phyloP scores from a whole-genome alignment of 2,797 vertebrate genomes.

The Zenarchopterus dispar region DNA sequence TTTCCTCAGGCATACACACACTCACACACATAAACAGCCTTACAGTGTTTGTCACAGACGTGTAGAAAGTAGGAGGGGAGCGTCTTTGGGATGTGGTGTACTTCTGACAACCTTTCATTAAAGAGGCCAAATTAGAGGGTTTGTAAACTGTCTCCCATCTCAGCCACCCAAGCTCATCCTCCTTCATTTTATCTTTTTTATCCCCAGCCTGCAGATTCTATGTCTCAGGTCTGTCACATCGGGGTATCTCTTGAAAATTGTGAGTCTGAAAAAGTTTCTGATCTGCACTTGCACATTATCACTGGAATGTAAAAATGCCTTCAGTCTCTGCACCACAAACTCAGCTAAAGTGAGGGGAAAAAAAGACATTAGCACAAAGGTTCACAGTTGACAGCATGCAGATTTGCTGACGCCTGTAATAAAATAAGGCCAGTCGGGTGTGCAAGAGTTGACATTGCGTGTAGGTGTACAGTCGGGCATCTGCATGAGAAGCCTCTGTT shows the following conservation, averaged over 20 bases:
- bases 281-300: constrained; percentile 67
- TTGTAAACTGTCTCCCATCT: constrained; percentile 48
- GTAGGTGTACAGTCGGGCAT: constrained; percentile 72
- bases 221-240: constrained; percentile 47
- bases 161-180: constrained; percentile 35
- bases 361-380: constrained; percentile 69
- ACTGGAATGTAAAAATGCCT: constrained; percentile 66
- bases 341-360: constrained; percentile 46
- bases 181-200: constrained; percentile 46
- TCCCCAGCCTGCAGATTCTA: constrained; percentile 38
- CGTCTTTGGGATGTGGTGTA: constrained; percentile 61
- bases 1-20: not conserved
- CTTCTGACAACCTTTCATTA: constrained; percentile 81
- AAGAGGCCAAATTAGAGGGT: constrained; percentile 75
- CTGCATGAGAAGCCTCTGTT: constrained; percentile 69
- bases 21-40: constrained; percentile 22
- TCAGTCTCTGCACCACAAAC: constrained; percentile 45
- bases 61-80: constrained; percentile 57
- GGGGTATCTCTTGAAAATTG: constrained; percentile 49
- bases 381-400: constrained; percentile 74
- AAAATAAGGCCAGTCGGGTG: constrained; percentile 74
- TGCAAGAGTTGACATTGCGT: constrained; percentile 78
- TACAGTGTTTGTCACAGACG: constrained; percentile 35
- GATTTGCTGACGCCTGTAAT: constrained; percentile 79
- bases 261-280: constrained; percentile 56